Percentiles rank a stretch among this genome's conserved stretches.
Conservation (phyloP, 2,888 invertebrate genomes). For the Cataglyphis cursor region DNA sequence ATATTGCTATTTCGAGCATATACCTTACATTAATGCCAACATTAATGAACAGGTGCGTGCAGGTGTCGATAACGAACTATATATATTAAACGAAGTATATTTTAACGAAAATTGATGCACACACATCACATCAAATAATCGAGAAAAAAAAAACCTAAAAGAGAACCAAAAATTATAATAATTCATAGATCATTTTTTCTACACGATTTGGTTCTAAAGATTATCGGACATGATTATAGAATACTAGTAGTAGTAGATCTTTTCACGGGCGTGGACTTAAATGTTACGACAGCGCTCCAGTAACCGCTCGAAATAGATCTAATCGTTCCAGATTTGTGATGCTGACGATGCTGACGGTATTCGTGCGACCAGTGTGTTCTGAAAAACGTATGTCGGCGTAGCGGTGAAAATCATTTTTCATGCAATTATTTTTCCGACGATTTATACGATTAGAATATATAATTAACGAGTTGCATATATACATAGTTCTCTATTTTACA, state of each 20-base stretch:
- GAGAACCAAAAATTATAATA: neutral
- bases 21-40: constrained; percentile 1
- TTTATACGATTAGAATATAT: neutral
- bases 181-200: neutral
- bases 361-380: constrained; percentile 40
- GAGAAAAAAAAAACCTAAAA: neutral
- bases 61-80: constrained; percentile 1
- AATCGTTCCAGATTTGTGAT: constrained; percentile 65
- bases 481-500: neutral
- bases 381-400: neutral
- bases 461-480: neutral
- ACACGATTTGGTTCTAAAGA: neutral
- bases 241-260: constrained; percentile 61
- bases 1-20: constrained; percentile 26
- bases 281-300: constrained; percentile 62
- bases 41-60: constrained; percentile 33
- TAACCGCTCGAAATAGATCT: constrained; percentile 74
- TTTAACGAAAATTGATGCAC: neutral
- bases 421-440: neutral
- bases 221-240: neutral
- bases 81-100: neutral
- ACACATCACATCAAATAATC: neutral
- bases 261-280: constrained; percentile 61
- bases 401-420: neutral
- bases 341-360: neutral